phyloP scores from a whole-genome alignment of 92 coral and sea anemone species.

The Virgularia gustaviana region DNA sequence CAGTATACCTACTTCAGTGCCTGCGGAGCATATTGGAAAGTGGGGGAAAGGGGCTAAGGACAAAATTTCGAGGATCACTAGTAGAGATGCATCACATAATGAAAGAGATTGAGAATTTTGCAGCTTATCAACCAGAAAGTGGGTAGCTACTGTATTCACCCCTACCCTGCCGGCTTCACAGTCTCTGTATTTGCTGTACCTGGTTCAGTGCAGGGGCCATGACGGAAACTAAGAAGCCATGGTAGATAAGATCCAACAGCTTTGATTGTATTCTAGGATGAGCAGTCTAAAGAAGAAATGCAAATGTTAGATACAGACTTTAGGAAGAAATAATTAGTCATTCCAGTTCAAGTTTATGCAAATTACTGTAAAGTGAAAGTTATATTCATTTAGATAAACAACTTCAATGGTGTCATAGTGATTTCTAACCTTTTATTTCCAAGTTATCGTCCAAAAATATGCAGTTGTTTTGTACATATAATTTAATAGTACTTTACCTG shows the following conservation, averaged over 20 bases:
- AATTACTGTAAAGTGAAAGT: neutral
- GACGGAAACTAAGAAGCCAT: conserved; percentile 98
- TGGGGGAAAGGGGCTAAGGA: no score
- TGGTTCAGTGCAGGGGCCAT: conserved; percentile 94
- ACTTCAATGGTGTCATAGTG: neutral
- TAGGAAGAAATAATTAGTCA: neutral
- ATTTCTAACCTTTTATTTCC: neutral
- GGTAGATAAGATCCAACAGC: conserved; percentile 80
- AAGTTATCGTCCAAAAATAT: neutral
- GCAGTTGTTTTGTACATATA: neutral
- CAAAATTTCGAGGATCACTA: no score
- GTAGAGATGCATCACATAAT: no score
- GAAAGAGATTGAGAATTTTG: neutral
- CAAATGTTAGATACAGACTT: no score
- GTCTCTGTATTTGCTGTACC: no score
- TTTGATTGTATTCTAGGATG: conserved; percentile 79
- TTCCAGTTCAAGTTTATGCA: neutral
- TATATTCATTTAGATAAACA: neutral
- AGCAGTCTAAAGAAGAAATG: conserved; percentile 69
- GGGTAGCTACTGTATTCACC: no score
- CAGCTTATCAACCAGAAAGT: no score
- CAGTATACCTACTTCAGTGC: no score
- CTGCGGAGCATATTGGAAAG: no score
- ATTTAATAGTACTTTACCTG: conserved; percentile 58
- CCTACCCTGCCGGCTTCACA: no score